A percentile compares a stretch with the other conserved stretches of the same genome.
These are phyloP conservation scores for Lethocerus indicus DNA, from an alignment of 1,140 invertebrate species.

Conservation along the genomic window DNA sequence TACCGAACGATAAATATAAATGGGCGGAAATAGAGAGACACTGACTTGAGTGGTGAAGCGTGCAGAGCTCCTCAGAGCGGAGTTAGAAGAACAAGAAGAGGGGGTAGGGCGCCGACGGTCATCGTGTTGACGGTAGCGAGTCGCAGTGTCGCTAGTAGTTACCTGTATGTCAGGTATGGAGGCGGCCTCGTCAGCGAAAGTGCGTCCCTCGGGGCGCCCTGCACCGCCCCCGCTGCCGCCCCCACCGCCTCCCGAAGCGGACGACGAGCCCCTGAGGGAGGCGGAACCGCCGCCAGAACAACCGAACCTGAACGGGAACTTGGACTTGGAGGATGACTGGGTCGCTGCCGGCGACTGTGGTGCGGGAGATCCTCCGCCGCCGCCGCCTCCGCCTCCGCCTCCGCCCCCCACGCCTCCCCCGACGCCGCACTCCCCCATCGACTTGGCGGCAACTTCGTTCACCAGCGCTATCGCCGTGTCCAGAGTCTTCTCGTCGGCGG, in stretches of 20 bases:
- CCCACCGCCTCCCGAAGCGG: neutral
- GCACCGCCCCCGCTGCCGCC: neutral
- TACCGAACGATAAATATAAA: too few species aligned
- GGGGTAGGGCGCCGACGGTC: neutral
- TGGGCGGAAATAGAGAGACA: too few species aligned
- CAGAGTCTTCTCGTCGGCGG: constrained; percentile 80
- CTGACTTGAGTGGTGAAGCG: too few species aligned
- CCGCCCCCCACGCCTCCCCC: too few species aligned
- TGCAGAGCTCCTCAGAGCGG: too few species aligned
- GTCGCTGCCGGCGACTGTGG: constrained; percentile 45
- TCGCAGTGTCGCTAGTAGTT: constrained; percentile 18
- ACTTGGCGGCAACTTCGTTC: constrained; percentile 76
- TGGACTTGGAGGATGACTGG: constrained; percentile 63
- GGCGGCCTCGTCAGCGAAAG: constrained; percentile 77
- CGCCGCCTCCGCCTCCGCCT: too few species aligned
- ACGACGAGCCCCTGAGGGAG: constrained; percentile 14
- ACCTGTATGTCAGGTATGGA: constrained; percentile 83
- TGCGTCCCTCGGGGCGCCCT: constrained; percentile 45
- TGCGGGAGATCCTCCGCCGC: too few species aligned
- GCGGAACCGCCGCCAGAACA: too few species aligned
- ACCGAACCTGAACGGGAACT: constrained; percentile 59
- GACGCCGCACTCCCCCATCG: constrained; percentile 49
- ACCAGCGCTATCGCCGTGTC: constrained; percentile 87
- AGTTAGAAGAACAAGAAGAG: too few species aligned
- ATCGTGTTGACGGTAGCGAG: neutral